phyloP scores from a whole-genome alignment of 2,113 vertebrate genomes.

The Sinocyclocheilus maitianheensis region DNA sequence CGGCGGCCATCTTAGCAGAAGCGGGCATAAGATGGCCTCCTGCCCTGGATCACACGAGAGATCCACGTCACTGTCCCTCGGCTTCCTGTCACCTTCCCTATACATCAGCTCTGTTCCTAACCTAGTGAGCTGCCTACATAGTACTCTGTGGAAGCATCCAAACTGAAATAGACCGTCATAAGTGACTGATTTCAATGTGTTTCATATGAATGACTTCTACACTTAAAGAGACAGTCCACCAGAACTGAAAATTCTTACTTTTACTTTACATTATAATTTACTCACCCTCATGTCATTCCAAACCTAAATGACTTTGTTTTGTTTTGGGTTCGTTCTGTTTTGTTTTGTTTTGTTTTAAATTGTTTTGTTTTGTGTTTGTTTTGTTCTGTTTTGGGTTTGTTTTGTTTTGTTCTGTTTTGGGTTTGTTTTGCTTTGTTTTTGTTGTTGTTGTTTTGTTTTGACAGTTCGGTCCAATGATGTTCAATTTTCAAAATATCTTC shows the following conservation, averaged over 20 bases:
- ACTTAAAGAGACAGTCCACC: not conserved
- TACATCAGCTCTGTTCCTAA: not conserved
- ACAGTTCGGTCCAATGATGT: not conserved
- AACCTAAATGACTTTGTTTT: not conserved
- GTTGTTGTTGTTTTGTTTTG: not conserved
- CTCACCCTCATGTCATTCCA: not conserved
- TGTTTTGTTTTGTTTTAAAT: not conserved
- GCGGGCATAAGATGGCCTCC: slow-evolving; percentile 26
- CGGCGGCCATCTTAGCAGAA: not conserved
- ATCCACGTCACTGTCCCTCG: not conserved
- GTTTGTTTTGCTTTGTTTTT: not conserved
- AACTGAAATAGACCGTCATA: not conserved
- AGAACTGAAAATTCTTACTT: not conserved
- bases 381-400: too few species aligned
- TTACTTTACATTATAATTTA: not conserved
- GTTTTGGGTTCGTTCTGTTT: not conserved
- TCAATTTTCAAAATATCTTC: not conserved
- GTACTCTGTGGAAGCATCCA: not conserved
- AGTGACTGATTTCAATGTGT: not conserved
- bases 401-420: too few species aligned
- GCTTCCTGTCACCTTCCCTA: not conserved
- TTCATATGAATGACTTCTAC: not conserved
- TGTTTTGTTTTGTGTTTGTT: not conserved
- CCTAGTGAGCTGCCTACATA: not conserved
- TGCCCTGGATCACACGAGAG: slow-evolving; percentile 4